A percentile compares a stretch with the other conserved stretches of the same genome.
These are phyloP conservation scores for Brachypodius melanocephalos DNA, from an alignment of 2,113 vertebrate genomes.

Conservation along the genomic window DNA sequence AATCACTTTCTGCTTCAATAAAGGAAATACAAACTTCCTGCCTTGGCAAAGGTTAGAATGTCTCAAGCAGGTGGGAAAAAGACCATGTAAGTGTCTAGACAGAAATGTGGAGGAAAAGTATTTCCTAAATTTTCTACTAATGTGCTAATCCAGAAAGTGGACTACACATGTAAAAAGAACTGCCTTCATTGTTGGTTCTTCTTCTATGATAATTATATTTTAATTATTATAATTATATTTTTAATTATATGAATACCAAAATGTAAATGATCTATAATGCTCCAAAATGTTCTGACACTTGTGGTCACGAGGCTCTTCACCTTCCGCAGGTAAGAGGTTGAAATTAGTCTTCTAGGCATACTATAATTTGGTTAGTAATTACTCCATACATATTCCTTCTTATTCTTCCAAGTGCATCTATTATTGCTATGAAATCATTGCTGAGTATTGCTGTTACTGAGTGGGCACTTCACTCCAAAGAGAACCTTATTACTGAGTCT, in stretches of 20 bases:
- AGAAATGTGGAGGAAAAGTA: neutral
- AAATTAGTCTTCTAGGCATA: neutral
- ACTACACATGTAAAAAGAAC: neutral
- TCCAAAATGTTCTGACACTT: neutral
- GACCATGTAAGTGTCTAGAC: neutral
- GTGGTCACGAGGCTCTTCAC: neutral
- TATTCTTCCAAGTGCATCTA: neutral
- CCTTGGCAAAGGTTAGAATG: slow-evolving; percentile 17
- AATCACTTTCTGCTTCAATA: slow-evolving; percentile 57
- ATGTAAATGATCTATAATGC: neutral
- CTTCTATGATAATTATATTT: neutral
- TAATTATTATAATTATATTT: neutral
- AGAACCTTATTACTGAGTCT: neutral
- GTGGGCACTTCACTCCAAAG: neutral
- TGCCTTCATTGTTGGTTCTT: neutral
- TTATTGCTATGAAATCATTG: neutral
- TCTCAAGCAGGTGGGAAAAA: slow-evolving; percentile 2
- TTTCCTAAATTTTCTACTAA: neutral
- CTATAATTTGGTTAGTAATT: neutral
- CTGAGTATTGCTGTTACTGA: neutral
- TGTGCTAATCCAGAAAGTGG: neutral
- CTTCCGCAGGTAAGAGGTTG: neutral
- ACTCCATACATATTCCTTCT: neutral
- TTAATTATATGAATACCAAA: neutral
- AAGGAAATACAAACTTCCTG: slow-evolving; percentile 57